Percentiles rank a stretch among this genome's conserved stretches.
These are phyloP conservation scores for Stenchaetothrips biformis DNA, from an alignment of 2,888 invertebrate genomes.

Conservation along the genomic window DNA sequence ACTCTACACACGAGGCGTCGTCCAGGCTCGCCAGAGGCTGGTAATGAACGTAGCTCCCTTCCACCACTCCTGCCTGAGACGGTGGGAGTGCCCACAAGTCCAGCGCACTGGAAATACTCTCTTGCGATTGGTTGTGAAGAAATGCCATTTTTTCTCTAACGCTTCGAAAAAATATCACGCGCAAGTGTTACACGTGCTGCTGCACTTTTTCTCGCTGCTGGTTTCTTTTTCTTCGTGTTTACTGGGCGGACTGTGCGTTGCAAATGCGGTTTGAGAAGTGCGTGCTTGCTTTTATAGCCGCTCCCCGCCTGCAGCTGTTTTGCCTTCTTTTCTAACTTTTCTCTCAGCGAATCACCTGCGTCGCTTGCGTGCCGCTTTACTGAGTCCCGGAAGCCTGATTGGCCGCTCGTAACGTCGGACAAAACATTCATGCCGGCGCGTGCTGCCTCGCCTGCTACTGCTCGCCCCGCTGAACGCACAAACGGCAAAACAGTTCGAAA, in stretches of 20 bases:
- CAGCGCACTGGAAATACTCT: not conserved
- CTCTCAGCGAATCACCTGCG: not conserved
- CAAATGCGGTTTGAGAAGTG: not conserved
- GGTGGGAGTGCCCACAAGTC: not conserved
- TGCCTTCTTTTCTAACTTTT: not conserved
- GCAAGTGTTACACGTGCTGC: not conserved
- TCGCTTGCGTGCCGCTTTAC: not conserved
- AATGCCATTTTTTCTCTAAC: not conserved
- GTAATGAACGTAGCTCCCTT: not conserved
- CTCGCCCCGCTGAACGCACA: not conserved
- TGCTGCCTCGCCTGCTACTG: not conserved
- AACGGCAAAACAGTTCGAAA: not conserved
- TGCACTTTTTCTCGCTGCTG: no score
- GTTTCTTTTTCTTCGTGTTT: not conserved
- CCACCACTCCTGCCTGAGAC: not conserved
- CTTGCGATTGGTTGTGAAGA: not conserved
- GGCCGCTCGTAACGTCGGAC: not conserved
- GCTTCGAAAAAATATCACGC: not conserved
- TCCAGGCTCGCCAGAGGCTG: not conserved
- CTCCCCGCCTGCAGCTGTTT: not conserved
- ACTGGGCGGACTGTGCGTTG: not conserved
- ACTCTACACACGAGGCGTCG: not conserved
- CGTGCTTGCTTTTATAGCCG: not conserved
- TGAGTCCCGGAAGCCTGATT: not conserved
- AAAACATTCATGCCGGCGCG: not conserved